A percentile compares a stretch with the other conserved stretches of the same genome.
These are phyloP conservation scores for Drosophila villosipedis DNA, from an alignment of 2,888 invertebrate genomes.

Conservation along the genomic window DNA sequence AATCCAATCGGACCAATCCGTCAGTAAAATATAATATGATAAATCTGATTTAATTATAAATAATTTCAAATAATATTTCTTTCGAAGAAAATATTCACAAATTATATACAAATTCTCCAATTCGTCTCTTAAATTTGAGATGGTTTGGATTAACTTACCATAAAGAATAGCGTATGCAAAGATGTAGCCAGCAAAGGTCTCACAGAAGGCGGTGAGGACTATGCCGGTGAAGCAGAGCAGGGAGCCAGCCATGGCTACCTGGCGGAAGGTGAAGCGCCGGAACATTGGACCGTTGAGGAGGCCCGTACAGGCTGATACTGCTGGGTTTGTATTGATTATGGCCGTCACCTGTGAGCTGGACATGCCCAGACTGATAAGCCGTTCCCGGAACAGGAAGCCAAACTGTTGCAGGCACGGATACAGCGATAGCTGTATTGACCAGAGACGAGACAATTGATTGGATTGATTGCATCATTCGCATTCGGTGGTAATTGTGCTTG, in stretches of 20 bases:
- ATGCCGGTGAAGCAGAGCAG: constrained; percentile 87
- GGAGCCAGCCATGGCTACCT: constrained; percentile 89
- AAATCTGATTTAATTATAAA: not conserved
- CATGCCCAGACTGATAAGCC: constrained; percentile 87
- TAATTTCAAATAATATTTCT: not conserved
- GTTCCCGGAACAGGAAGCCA: constrained; percentile 89
- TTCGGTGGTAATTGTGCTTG: not conserved
- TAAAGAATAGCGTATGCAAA: constrained; percentile 89
- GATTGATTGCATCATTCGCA: not conserved
- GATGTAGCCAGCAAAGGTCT: constrained; percentile 88
- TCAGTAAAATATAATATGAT: not conserved
- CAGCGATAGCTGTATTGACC: constrained; percentile 87
- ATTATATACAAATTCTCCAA: too few relatives aligned
- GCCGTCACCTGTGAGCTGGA: constrained; percentile 89
- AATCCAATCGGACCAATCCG: not conserved
- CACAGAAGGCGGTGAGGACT: constrained; percentile 88
- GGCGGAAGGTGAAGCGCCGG: constrained; percentile 89
- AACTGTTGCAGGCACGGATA: constrained; percentile 90
- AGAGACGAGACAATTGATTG: not conserved
- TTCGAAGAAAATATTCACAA: too few relatives aligned
- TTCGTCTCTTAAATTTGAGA: too few relatives aligned
- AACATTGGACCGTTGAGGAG: constrained; percentile 90
- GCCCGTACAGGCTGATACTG: constrained; percentile 89
- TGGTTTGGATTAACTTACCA: constrained; percentile 86
- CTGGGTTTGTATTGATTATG: constrained; percentile 90